These are phyloP conservation scores for Gopherus flavomarginatus DNA, from an alignment of 2,113 vertebrate genomes.

Conservation along the genomic window DNA sequence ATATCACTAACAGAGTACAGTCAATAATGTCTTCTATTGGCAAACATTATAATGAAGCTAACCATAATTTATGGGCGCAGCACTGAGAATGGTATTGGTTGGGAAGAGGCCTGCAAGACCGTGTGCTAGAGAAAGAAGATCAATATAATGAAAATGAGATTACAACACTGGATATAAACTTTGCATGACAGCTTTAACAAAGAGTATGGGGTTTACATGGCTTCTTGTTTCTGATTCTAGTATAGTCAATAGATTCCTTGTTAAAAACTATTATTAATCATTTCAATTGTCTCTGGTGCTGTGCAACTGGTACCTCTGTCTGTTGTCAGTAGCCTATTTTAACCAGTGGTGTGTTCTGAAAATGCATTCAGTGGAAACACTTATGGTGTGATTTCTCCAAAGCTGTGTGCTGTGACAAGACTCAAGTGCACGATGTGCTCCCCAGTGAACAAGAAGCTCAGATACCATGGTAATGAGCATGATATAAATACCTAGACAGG, in stretches of 20 bases:
- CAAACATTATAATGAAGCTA: not conserved
- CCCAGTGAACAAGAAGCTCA: not conserved
- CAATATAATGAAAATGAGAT: not conserved
- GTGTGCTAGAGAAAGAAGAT: not conserved
- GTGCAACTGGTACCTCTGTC: not conserved
- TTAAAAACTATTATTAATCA: not conserved
- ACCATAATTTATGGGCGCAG: conserved; percentile 5
- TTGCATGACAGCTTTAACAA: not conserved
- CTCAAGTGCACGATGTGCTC: not conserved
- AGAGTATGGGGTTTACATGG: not conserved
- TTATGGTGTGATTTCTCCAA: not conserved
- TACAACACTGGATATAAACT: not conserved
- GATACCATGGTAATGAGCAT: not conserved
- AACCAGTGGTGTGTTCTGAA: not conserved
- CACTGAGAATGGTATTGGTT: not conserved
- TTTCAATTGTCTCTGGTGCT: not conserved
- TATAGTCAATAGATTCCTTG: not conserved
- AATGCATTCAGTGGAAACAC: not conserved
- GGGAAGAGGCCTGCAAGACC: not conserved
- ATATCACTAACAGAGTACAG: conserved; percentile 10
- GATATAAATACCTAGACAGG: not conserved
- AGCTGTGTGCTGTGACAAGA: not conserved
- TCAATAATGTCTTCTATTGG: not conserved
- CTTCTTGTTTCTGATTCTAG: not conserved
- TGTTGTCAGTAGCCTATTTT: not conserved